phyloP scores from a whole-genome alignment of 2,797 vertebrate species.

The Sternotherus odoratus region DNA sequence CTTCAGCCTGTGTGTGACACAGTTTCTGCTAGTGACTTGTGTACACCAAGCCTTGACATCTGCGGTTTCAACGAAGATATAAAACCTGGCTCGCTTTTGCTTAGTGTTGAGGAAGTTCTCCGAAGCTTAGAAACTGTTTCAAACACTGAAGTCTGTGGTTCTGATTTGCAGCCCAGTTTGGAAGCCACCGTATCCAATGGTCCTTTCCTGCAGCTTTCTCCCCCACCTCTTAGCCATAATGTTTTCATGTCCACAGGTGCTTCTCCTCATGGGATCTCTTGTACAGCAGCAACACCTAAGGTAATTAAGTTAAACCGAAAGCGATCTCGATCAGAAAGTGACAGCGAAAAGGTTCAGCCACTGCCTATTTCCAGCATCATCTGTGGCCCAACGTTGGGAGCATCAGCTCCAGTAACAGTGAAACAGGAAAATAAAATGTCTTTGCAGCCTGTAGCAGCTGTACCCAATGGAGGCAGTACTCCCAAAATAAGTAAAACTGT shows the following conservation, averaged over 20 bases:
- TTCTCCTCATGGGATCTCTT: slow-evolving; percentile 86
- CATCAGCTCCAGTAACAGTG: slow-evolving; percentile 85
- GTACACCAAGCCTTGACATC: slow-evolving; percentile 88
- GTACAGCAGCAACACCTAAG: slow-evolving; percentile 85
- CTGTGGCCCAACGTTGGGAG: slow-evolving; percentile 85
- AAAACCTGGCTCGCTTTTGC: slow-evolving; percentile 90
- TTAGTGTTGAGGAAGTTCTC: slow-evolving; percentile 97
- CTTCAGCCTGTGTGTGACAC: slow-evolving; percentile 90
- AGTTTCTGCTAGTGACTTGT: slow-evolving; percentile 86
- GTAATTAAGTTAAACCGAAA: slow-evolving; percentile 92
- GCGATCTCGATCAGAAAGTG: slow-evolving; percentile 95
- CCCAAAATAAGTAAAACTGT: slow-evolving; percentile 94
- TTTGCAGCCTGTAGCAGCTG: slow-evolving; percentile 85
- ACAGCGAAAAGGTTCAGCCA: slow-evolving; percentile 97
- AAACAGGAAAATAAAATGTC: slow-evolving; percentile 92
- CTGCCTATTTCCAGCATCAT: slow-evolving; percentile 96
- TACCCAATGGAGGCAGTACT: slow-evolving; percentile 93
- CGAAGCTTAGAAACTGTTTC: slow-evolving; percentile 94
- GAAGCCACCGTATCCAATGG: slow-evolving; percentile 87
- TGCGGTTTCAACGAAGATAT: slow-evolving; percentile 91
- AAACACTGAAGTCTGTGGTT: slow-evolving; percentile 85
- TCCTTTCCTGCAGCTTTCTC: slow-evolving; percentile 85
- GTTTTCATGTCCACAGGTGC: slow-evolving; percentile 85
- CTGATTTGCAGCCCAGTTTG: slow-evolving; percentile 85
- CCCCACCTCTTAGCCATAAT: slow-evolving; percentile 84